Percentiles rank a stretch among this genome's conserved stretches.
These are phyloP conservation scores for Rotaria macrura DNA, from an alignment of 2,888 invertebrate species.

Conservation along the genomic window DNA sequence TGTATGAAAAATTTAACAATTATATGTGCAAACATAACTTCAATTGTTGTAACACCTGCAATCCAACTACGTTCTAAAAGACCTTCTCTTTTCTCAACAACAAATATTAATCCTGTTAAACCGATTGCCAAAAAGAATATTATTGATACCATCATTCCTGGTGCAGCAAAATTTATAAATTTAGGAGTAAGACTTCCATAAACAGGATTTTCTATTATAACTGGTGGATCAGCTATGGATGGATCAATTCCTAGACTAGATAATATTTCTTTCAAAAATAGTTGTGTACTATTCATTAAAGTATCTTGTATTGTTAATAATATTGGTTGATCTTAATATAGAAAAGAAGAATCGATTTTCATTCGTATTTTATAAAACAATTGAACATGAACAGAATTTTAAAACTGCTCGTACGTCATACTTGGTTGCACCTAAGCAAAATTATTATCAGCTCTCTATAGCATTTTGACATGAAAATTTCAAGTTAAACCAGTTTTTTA, in stretches of 20 bases:
- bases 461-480: too few relatives aligned
- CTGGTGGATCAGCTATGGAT: background rate
- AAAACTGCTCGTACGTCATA: background rate
- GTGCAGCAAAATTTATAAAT: constrained; percentile 88
- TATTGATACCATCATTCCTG: constrained; percentile 71
- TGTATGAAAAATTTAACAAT: constrained; percentile 86
- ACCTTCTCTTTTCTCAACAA: constrained; percentile 51
- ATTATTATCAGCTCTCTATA: too few relatives aligned
- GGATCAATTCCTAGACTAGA: background rate
- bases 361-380: background rate
- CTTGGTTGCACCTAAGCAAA: too few relatives aligned
- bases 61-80: constrained; percentile 82
- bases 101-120: constrained; percentile 67
- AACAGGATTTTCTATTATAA: constrained; percentile 38
- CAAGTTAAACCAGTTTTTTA: too few relatives aligned
- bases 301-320: background rate
- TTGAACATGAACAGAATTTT: too few relatives aligned
- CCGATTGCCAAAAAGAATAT: constrained; percentile 92
- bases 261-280: background rate
- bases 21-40: constrained; percentile 83
- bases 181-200: constrained; percentile 62
- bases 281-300: background rate
- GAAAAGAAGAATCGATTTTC: background rate
- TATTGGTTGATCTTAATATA: background rate
- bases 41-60: constrained; percentile 77